These are phyloP conservation scores for Epistrophella euchroma DNA, from an alignment of 2,888 invertebrate genomes.

Conservation along the genomic window DNA sequence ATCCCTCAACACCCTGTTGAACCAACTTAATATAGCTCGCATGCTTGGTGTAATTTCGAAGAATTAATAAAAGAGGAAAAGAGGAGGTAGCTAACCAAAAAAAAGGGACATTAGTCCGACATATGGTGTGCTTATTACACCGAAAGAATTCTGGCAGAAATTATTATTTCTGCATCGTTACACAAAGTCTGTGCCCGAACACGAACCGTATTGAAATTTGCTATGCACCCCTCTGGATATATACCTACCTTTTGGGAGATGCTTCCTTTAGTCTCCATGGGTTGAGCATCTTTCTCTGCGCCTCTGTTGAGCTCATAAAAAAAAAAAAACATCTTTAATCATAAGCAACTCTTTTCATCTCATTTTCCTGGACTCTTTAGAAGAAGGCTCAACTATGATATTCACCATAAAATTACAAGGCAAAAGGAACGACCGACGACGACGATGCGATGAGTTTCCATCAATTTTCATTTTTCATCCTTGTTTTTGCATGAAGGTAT, in stretches of 20 bases:
- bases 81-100: constrained; percentile 43
- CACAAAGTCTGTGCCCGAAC: constrained; percentile 35
- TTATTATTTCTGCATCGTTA: constrained; percentile 75
- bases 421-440: constrained; percentile 36
- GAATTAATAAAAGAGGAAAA: constrained; percentile 24
- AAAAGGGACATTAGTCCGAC: constrained; percentile 71
- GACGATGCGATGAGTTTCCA: constrained; percentile 52
- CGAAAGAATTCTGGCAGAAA: constrained; percentile 43
- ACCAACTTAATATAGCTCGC: neutral
- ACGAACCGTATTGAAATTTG: constrained; percentile 41
- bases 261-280: neutral
- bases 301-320: constrained; percentile 8
- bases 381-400: constrained; percentile 21
- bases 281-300: neutral
- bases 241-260: constrained; percentile 7
- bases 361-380: neutral
- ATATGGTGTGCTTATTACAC: constrained; percentile 75
- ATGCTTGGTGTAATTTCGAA: constrained; percentile 12
- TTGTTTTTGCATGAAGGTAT: constrained; percentile 5
- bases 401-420: constrained; percentile 47
- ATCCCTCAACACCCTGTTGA: constrained; percentile 3
- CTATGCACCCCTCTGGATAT: constrained; percentile 29
- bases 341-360: constrained; percentile 57
- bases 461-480: constrained; percentile 66
- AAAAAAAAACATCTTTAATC: constrained; percentile 64